Evolutionary conservation across 2,888 invertebrate genomes (phyloP), one percentile per base, ranked within the genome.

Genomic region (Muscina levida): DNA sequence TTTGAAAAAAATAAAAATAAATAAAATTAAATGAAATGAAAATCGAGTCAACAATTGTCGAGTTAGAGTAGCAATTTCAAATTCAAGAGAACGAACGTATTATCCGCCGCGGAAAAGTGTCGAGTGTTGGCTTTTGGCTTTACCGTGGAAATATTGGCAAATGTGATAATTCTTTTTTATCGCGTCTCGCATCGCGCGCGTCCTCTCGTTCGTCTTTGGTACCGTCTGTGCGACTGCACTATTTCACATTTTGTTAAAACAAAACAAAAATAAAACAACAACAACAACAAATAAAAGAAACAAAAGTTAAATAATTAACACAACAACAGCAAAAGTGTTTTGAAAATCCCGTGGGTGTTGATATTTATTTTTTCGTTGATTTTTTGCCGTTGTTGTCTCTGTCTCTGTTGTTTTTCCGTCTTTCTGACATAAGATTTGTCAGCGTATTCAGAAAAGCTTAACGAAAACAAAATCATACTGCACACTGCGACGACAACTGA

Each of bases 281-380:
- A 67, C 1, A 48, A 72, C 31, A 72, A 31, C n/a, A 66, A 70
- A 48, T 37, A 57, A 74, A 67, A 48, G 1, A 62, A 68, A 15
- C 24, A 39, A 70, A 67, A 67, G 42, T 68, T 51, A 53, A 67
- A 56, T 68, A 68, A 53, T 68, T 39, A 68, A 31, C 31, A 31
- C 31, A 31, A 65, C 19, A 71, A 44, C 15, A 70, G 62, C 44
- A 74, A 46, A 67, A 57, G 70, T 66, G 48, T 76, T 72, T 62
- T 65, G 48, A 65, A 72, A 76, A 70, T 15, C 48, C 48, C 24
- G 79, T 80, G 79, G 79, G 79, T 73, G 79, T 80, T 76, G 56
- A 42, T 68, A 68, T 62, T 75, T 56, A 42, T 68, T 62, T 62
- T 75, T 80, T 51, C 53, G 56, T 79, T n/a, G 19, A 44, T 37